Base-by-base conservation (phyloP, 2,113 vertebrate genomes). In the Nothoprocta perdicaria region DNA sequence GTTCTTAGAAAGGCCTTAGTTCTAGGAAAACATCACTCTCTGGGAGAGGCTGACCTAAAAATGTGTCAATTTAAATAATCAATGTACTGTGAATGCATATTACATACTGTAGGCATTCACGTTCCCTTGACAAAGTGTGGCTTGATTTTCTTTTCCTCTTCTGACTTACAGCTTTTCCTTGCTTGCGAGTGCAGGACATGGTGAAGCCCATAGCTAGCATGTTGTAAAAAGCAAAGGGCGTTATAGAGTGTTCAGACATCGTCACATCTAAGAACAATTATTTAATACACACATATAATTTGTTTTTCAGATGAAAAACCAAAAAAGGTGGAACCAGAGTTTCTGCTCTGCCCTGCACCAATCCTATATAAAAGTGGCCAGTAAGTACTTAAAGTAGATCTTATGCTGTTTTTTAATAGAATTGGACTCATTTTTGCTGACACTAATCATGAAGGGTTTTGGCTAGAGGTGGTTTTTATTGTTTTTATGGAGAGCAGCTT, bases 321-420 rank as follows among this genome's bases (percentile, higher is more conserved):
- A 58, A 98, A 96, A 53, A 86, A 55, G 1, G 98, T 99, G 79
- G 89, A 95, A n/a, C 92, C 97, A 14, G 95, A 98, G 57, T 99
- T 98, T 83, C 93, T 99, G 92, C 97, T 99, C 91, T 99, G 99
- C 93, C 99, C 99, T 48, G 98, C 98, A 12, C 98, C 98, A 1
- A 67, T 95, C 87, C 97, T 99, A 52, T 95, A 98, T 48, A 98
- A 98, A 95, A 98, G 95, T n/a, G 99, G 99, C 98, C 98, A 99
- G 99, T 99, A 97, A 99, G 99, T 99, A 97, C 40, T 71, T 62
- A 27, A 11, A 90, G 73, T 27, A 63, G 72, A 61, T 29, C 33
- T 50, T 60, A n/a, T 41, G 22, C 63, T 61, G 2, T 27, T 27
- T 88, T 90, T 66, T 83, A 29, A 24, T 83, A 55, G 61, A 86